These are phyloP conservation scores for Nephrotoma appendiculata DNA, from an alignment of 2,888 invertebrate genomes.

Conservation along the genomic window DNA sequence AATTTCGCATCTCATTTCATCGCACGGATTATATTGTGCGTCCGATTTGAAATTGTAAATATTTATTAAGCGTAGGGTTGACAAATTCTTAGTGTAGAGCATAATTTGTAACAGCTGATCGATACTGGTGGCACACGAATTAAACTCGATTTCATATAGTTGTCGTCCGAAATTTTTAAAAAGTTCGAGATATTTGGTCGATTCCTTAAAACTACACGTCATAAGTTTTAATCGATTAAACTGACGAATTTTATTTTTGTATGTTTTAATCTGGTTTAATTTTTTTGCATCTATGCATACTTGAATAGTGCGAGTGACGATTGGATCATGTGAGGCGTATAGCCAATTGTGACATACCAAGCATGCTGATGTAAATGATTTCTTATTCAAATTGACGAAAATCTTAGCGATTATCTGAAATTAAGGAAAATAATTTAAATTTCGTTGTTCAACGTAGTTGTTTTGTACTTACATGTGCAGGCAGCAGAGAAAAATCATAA, in stretches of 20 bases:
- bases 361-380: not conserved
- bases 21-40: not conserved
- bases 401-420: not conserved
- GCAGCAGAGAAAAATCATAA: not conserved
- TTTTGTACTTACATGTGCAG: not conserved
- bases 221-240: not conserved
- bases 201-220: not conserved
- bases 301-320: not conserved
- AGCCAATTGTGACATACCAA: not conserved
- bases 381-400: not conserved
- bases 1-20: not conserved
- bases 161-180: not conserved
- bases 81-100: not conserved
- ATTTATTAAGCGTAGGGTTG: not conserved
- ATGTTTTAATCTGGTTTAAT: not conserved
- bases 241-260: not conserved
- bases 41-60: not conserved
- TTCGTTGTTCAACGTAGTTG: not conserved
- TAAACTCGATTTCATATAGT: not conserved
- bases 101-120: not conserved
- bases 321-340: not conserved
- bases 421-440: not conserved
- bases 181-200: not conserved
- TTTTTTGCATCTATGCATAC: not conserved
- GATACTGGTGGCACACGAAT: not conserved